These are phyloP conservation scores for Opisthograptis luteolata DNA, from an alignment of 2,888 invertebrate genomes.

Conservation along the genomic window DNA sequence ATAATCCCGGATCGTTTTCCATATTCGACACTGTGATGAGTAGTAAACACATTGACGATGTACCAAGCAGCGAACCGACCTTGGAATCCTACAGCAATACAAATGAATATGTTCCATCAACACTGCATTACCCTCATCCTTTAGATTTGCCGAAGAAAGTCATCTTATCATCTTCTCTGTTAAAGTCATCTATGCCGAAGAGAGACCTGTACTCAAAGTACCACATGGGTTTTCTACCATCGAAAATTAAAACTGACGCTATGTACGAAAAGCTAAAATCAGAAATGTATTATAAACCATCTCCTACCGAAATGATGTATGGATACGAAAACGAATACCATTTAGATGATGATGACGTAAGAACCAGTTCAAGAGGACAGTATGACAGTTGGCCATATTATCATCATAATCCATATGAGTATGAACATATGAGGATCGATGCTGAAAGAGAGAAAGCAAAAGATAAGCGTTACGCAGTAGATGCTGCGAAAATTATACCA, in stretches of 20 bases:
- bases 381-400: slow-evolving; percentile 65
- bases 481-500: slow-evolving; percentile 55
- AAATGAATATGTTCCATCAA: slow-evolving; percentile 2
- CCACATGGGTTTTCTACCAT: slow-evolving; percentile 39
- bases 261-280: slow-evolving; percentile 54
- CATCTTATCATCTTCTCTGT: slow-evolving; percentile 8
- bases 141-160: slow-evolving; percentile 13
- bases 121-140: slow-evolving; percentile 7
- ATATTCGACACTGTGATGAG: slow-evolving; percentile 29
- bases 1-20: slow-evolving; percentile 42
- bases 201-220: slow-evolving; percentile 44
- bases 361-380: slow-evolving; percentile 53
- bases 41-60: background rate
- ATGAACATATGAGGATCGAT: slow-evolving; percentile 53
- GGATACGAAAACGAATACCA: slow-evolving; percentile 49
- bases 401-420: slow-evolving; percentile 62
- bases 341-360: slow-evolving; percentile 64
- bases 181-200: slow-evolving; percentile 21
- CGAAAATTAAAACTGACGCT: slow-evolving; percentile 46
- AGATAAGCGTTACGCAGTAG: slow-evolving; percentile 61
- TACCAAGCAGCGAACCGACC: slow-evolving; percentile 15
- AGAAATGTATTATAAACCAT: slow-evolving; percentile 51
- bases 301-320: slow-evolving; percentile 38
- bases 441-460: slow-evolving; percentile 58
- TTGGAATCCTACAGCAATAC: slow-evolving; percentile 27